Percentiles rank a stretch among this genome's conserved stretches.
Conservation (phyloP, 2,888 invertebrate genomes). For the Tethea ocularis region DNA sequence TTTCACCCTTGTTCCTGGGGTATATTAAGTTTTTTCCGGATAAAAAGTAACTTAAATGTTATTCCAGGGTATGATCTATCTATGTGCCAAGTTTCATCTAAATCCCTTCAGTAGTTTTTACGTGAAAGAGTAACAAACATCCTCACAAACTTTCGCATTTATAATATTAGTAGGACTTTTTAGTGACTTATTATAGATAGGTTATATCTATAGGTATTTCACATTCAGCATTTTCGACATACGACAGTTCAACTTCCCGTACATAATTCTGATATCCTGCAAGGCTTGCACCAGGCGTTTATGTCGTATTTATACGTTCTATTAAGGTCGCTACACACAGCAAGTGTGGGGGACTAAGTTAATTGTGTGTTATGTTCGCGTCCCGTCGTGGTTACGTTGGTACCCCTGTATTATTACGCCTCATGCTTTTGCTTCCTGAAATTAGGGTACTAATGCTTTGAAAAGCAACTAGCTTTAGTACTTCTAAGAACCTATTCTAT, state of each 20-base stretch:
- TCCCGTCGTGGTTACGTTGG: constrained; percentile 30
- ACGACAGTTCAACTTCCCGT: neutral
- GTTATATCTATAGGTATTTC: too few species aligned
- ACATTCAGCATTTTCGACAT: neutral
- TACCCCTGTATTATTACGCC: constrained; percentile 2
- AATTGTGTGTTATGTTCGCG: constrained; percentile 25
- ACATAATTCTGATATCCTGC: neutral
- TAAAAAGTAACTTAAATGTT: too few species aligned
- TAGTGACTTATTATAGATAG: too few species aligned
- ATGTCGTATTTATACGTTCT: constrained; percentile 27
- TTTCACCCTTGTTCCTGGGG: too few species aligned
- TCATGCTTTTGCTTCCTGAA: neutral
- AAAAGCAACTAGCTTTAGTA: neutral
- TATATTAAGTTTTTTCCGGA: too few species aligned
- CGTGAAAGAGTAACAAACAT: too few species aligned
- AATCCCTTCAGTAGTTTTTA: too few species aligned
- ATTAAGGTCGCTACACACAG: constrained; percentile 22
- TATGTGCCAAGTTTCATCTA: too few species aligned
- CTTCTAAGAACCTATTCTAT: too few species aligned
- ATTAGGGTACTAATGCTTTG: neutral
- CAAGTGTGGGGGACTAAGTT: constrained; percentile 15
- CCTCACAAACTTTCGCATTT: too few species aligned
- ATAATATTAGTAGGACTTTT: too few species aligned
- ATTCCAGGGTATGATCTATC: too few species aligned
- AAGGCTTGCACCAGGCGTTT: constrained; percentile 9